Evolutionary conservation across 2,888 invertebrate genomes (phyloP), one percentile per base, ranked within the genome.

Genomic region (Drosophila conformis): DNA sequence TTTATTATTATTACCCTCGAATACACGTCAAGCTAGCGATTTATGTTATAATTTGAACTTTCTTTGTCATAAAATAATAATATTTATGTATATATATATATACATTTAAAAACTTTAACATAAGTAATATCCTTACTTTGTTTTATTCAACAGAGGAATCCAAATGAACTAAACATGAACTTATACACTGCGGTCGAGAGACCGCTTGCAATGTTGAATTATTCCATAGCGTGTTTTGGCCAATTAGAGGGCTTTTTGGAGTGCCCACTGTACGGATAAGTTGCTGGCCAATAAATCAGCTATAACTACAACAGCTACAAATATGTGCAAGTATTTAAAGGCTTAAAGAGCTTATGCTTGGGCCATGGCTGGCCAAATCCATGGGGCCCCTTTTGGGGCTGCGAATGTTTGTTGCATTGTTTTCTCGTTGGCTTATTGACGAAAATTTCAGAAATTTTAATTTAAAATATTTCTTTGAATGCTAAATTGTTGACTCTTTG

Each of bases 381-480:
- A 59, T 54, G 57, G 31, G 27, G 11, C 46, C 33, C 36, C 46
- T 54, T 71, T 63, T 56, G 54, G 29, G 21, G 53, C 51, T 35
- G 25, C 29, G 58, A 58, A 65, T 68, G 62, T 72, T 72, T 53
- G 57, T 63, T 67, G 83, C 88, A 88, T 89, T 87, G 86, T 89
- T 73, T 73, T 80, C 73, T 60, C 54, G 67, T 54, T 57, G 72
- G 87, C 74, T 89, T 87, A 89, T 87, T 87, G 86, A 87, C 76
- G 89, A 89, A 91, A 90, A 92, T 93, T 93, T 91, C 82, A 93
- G 92, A 92, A 93, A 93, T 93, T 92, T 93, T 93, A 93, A 93
- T 93, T 93, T 93, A 93, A 93, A 92, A 93, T 93, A 92, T 91
- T 91, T 91, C 83, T 87, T 83, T 90, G 90, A 83, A 90, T 91